Percentiles rank a stretch among this genome's conserved stretches.
Evolutionary conservation across 1,140 invertebrate species (phyloP).

Genomic region (Halyomorpha halys): DNA sequence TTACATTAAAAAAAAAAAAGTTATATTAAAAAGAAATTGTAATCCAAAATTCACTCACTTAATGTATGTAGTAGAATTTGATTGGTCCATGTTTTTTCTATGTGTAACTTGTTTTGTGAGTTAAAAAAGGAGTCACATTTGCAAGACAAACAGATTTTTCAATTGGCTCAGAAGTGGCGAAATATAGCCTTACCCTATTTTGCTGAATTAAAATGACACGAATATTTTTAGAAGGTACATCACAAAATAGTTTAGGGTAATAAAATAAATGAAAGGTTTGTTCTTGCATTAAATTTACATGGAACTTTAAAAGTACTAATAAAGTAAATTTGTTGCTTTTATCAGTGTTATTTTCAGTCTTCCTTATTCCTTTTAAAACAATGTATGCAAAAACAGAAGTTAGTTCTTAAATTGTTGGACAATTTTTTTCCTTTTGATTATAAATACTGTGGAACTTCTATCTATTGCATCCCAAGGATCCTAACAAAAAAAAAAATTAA

Average conservation of each 20-base stretch:
- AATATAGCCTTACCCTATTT: slow-evolving; percentile 27
- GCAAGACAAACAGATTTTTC: slow-evolving; percentile 23
- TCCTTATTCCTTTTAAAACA: slow-evolving; percentile 3
- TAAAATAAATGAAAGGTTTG: slow-evolving; percentile 24
- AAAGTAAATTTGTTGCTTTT: slow-evolving; percentile 29
- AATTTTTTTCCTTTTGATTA: no score
- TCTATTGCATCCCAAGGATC: no score
- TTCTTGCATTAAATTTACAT: slow-evolving; percentile 29
- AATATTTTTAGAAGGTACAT: slow-evolving; percentile 27
- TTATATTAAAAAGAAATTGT: slow-evolving; percentile 22
- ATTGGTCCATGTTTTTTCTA: slow-evolving; percentile 29
- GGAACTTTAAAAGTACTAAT: slow-evolving; percentile 30
- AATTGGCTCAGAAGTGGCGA: slow-evolving; percentile 24
- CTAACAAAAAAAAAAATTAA: no score
- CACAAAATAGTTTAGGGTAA: slow-evolving; percentile 25
- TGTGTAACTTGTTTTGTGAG: slow-evolving; percentile 23
- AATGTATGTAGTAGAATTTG: slow-evolving; percentile 29
- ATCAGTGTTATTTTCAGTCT: not conserved
- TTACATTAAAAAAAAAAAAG: slow-evolving; percentile 26
- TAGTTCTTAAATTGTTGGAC: no score
- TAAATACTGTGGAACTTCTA: no score
- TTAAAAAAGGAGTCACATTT: slow-evolving; percentile 17
- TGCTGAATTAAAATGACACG: slow-evolving; percentile 21
- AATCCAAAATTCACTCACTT: slow-evolving; percentile 26
- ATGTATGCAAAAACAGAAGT: no score